Evolutionary conservation across 2,888 invertebrate genomes (phyloP).

Genomic region (Mystacides longicornis): DNA sequence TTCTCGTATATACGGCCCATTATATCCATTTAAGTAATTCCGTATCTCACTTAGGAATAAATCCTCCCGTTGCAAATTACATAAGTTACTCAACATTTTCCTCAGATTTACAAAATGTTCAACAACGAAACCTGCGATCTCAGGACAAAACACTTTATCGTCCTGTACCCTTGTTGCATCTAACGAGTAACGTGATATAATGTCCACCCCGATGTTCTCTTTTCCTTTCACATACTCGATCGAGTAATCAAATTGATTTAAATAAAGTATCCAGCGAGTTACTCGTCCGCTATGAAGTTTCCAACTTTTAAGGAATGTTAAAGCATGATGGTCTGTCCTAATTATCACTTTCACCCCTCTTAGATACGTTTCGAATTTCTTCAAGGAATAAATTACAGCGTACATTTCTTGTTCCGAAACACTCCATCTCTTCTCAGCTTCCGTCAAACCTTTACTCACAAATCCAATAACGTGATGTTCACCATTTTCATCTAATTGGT

Average conservation of each 20-base stretch:
- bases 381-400: constrained; percentile 25
- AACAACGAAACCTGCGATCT: background rate
- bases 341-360: constrained; percentile 25
- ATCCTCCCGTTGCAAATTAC: background rate
- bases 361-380: constrained; percentile 28
- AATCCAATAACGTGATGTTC: constrained; percentile 24
- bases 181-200: background rate
- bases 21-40: background rate
- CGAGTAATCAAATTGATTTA: constrained; percentile 4
- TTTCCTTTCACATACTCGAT: constrained; percentile 3
- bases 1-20: background rate
- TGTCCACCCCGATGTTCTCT: constrained; percentile 4
- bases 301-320: constrained; percentile 26
- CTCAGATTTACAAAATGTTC: background rate
- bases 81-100: background rate
- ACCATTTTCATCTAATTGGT: constrained; percentile 20
- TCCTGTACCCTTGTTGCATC: background rate
- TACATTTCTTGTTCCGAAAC: constrained; percentile 26
- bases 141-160: background rate
- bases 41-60: background rate
- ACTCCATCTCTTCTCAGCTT: constrained; percentile 26
- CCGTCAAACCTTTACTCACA: constrained; percentile 24
- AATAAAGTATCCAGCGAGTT: constrained; percentile 25
- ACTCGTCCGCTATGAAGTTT: constrained; percentile 26
- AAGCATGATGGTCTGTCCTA: constrained; percentile 19